Conservation (phyloP, 64 coral and sea anemone genomes). For the Anthopleura sola region DNA sequence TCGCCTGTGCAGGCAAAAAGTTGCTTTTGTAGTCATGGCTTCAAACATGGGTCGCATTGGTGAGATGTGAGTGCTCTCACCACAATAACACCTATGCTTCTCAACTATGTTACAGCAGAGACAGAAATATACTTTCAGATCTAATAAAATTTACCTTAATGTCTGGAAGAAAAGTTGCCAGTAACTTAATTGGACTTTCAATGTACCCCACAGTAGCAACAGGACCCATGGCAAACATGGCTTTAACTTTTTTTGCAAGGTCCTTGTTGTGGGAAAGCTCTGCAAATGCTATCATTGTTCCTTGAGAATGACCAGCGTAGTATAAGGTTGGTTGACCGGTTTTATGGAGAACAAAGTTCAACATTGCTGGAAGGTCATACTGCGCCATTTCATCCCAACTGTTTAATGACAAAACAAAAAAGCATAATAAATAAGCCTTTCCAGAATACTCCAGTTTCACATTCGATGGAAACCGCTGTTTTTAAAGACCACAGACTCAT, state of each 20-base stretch:
- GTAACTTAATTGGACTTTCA: constrained; percentile 67
- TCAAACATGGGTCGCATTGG: too few relatives aligned
- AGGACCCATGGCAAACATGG: constrained; percentile 71
- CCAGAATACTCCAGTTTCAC: too few relatives aligned
- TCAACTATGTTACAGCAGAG: too few relatives aligned
- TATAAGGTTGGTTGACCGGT: constrained; percentile 48
- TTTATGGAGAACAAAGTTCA: constrained; percentile 65
- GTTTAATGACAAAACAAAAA: not conserved
- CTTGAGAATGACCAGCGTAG: constrained; percentile 92
- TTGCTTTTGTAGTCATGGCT: too few relatives aligned
- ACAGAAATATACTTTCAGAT: too few relatives aligned
- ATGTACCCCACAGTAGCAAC: constrained; percentile 69
- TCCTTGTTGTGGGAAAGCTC: constrained; percentile 71
- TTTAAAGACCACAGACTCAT: too few relatives aligned
- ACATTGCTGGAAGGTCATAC: constrained; percentile 83
- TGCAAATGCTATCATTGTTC: constrained; percentile 82
- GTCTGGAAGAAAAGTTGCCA: constrained; percentile 33
- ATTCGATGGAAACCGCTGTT: too few relatives aligned
- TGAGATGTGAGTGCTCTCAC: too few relatives aligned
- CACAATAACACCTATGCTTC: too few relatives aligned
- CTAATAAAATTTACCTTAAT: constrained; percentile 36
- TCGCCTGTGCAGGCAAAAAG: too few relatives aligned
- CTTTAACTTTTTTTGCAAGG: constrained; percentile 75
- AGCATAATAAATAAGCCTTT: too few relatives aligned
- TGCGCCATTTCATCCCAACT: constrained; percentile 96